Evolutionary conservation across 2,797 vertebrate genomes (phyloP), one percentile per base, ranked within the genome.

Genomic region (Atherinosoma microstoma): DNA sequence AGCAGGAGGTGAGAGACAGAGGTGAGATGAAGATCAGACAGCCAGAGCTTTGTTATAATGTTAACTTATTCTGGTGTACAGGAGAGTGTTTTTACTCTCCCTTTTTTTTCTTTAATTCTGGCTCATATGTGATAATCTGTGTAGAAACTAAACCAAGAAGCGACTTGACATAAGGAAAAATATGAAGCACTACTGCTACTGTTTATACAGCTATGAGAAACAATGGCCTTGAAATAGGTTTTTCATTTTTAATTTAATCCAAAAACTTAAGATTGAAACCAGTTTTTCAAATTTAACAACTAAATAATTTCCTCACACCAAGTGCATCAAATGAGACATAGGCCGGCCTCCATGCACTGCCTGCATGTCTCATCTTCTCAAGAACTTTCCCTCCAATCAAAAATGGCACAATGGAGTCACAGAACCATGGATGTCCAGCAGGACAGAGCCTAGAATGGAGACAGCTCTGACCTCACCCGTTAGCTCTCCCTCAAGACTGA

Each of bases 351-450:
- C 58, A 15, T 16, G 49, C 11, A 27, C 58, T 38, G 64, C 70
- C 65, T 2, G 12, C 2, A 27, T 67, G 35, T 66, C 60, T 78
- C 73, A 58, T 84, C 76, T 58, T 58, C 36, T 49, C 34, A 20
- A 34, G 12, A 49, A 22, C 51, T 76, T 75, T 34, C 27, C 51
- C 54, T 67, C 27, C 49, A 49, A 79, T 62, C 56, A 58, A 66
- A 72, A 72, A 66, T 83, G 53, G 70, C 85, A 89, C 79, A 82
- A 71, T 76, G 77, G 75, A 91, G 79, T 67, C 82, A 79, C 36
- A 56, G 79, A 79, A 56, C 58, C 67, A 40, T 45, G 12, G n/a
- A 70, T 62, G 73, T 79, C 78, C 72, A 65, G 79, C 65, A 35
- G 78, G 58, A 67, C 69, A 11, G 30, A 54, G 67, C 74, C 75